Evolutionary conservation across 1,140 invertebrate genomes (phyloP).

Genomic region (Piezodorus guildinii): DNA sequence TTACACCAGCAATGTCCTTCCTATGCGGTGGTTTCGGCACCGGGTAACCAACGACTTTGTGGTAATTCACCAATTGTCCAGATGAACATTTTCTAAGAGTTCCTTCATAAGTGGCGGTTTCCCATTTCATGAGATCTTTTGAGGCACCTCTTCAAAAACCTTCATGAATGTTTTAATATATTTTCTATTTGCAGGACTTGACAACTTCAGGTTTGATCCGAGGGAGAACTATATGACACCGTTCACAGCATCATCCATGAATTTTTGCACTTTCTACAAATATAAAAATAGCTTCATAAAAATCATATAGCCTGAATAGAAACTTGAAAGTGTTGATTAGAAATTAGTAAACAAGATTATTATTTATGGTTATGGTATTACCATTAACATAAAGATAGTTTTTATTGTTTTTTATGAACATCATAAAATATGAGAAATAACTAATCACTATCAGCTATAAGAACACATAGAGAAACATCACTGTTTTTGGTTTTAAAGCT

Average conservation of each 20-base stretch:
- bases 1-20: too few species aligned
- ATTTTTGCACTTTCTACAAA: constrained; percentile 42
- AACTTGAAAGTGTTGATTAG: neutral
- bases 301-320: neutral
- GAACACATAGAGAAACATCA: neutral
- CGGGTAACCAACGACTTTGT: constrained; percentile 56
- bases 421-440: too few species aligned
- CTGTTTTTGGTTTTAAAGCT: too few species aligned
- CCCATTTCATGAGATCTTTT: constrained; percentile 54
- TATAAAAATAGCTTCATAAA: neutral
- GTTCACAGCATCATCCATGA: constrained; percentile 41
- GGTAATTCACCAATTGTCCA: constrained; percentile 55
- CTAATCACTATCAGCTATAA: too few species aligned
- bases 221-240: constrained; percentile 55
- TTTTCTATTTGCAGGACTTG: constrained; percentile 41
- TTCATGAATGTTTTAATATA: constrained; percentile 40
- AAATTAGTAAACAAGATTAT: too few species aligned
- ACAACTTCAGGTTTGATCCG: constrained; percentile 52
- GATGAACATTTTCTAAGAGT: constrained; percentile 46
- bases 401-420: too few species aligned
- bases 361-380: too few species aligned
- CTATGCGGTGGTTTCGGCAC: too few species aligned
- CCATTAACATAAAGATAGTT: too few species aligned
- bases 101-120: constrained; percentile 39
- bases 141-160: constrained; percentile 42